These are phyloP conservation scores for Harpegnathos saltator DNA, from an alignment of 1,140 invertebrate genomes.

Conservation along the genomic window DNA sequence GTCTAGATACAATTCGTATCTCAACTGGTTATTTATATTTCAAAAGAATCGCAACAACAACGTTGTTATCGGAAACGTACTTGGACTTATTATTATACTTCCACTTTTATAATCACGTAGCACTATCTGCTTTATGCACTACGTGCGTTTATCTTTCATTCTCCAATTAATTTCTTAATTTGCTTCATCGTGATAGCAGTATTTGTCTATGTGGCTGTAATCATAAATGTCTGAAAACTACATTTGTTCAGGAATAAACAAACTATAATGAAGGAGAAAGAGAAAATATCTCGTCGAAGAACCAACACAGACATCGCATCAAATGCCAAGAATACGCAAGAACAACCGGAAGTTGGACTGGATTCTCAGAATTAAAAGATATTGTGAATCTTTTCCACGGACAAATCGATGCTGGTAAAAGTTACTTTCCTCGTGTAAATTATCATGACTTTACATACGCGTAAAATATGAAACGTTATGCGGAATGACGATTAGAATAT, in stretches of 20 bases:
- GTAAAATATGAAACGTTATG: neutral
- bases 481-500: neutral
- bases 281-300: neutral
- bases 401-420: conserved; percentile 40
- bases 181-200: conserved; percentile 36
- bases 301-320: neutral
- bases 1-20: too few species aligned
- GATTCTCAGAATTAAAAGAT: neutral
- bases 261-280: conserved; percentile 12
- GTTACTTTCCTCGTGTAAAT: conserved; percentile 6
- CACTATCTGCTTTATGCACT: neutral
- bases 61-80: neutral
- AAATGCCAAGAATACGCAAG: conserved; percentile 10
- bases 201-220: neutral
- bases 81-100: conserved; percentile 27
- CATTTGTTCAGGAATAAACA: conserved; percentile 61
- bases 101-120: conserved; percentile 3
- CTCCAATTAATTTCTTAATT: conserved; percentile 46
- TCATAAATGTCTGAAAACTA: conserved; percentile 21
- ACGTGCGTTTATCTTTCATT: conserved; percentile 28
- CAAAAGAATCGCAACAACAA: neutral
- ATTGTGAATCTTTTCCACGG: conserved; percentile 17
- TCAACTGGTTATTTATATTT: neutral
- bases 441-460: neutral
- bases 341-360: conserved; percentile 38